A percentile compares a stretch with the other conserved stretches of the same genome.
Conservation (phyloP, 2,797 vertebrate species). For the Macroramphosus scolopax region DNA sequence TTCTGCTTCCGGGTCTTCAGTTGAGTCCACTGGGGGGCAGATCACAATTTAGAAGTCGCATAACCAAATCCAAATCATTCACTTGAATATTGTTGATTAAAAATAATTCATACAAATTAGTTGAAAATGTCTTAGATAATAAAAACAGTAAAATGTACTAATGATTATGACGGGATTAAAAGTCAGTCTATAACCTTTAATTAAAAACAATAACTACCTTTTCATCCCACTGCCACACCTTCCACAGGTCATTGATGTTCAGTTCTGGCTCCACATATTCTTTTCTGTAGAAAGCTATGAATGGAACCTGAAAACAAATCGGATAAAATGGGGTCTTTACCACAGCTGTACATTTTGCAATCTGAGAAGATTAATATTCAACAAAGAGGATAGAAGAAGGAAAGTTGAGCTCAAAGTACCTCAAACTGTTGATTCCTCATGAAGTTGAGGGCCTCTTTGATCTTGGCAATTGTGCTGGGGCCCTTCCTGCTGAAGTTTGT, state of each 20-base stretch:
- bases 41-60: too few species aligned
- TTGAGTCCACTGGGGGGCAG: constrained; percentile 88
- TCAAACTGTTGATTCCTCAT: constrained; percentile 99
- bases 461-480: constrained; percentile 97
- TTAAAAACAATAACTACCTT: too few species aligned
- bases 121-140: too few species aligned
- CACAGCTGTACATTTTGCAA: neutral
- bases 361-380: neutral
- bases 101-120: too few species aligned
- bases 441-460: constrained; percentile 97
- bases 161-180: too few species aligned
- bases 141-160: too few species aligned
- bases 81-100: too few species aligned
- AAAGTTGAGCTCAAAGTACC: constrained; percentile 64
- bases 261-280: constrained; percentile 99
- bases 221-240: constrained; percentile 99
- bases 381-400: neutral
- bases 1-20: constrained; percentile 97
- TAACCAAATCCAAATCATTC: too few species aligned
- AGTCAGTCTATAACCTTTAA: too few species aligned
- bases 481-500: constrained; percentile 96
- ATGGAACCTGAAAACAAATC: constrained; percentile 84
- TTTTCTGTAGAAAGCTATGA: constrained; percentile 99
- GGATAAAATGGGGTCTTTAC: neutral
- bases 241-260: constrained; percentile 97